Evolutionary conservation across 1,140 invertebrate species (phyloP).

Genomic region (Cyclina sinensis): DNA sequence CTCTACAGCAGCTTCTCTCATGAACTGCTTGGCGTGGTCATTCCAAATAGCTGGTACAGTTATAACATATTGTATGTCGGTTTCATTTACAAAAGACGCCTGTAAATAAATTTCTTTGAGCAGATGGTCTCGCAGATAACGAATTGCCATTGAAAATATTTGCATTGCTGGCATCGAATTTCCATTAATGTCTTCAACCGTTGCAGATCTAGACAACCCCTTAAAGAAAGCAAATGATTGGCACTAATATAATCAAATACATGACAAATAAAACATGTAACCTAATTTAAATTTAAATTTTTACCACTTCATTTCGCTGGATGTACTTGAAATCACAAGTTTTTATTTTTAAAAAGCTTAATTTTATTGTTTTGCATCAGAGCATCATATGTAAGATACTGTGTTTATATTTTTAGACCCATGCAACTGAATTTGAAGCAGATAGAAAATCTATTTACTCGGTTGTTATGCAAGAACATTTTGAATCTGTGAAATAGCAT

Average conservation of each 20-base stretch:
- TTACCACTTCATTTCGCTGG: no score
- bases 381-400: no score
- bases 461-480: conserved; percentile 36
- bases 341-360: neutral
- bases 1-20: neutral
- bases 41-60: conserved; percentile 25
- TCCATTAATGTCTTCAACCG: conserved; percentile 32
- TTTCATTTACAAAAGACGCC: no score
- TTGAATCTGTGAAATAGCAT: conserved; percentile 47
- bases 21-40: conserved; percentile 24
- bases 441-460: conserved; percentile 23
- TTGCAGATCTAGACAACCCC: neutral
- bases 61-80: neutral
- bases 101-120: neutral
- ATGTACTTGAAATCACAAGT: neutral
- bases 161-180: neutral
- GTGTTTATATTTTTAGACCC: no score
- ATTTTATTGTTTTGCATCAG: no score
- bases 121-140: conserved; percentile 23
- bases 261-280: no score
- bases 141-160: conserved; percentile 33
- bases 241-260: no score
- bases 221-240: conserved; percentile 21
- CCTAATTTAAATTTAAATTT: no score
- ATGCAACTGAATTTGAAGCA: no score